phyloP scores from a whole-genome alignment of 2,113 vertebrate species.

The Mustela lutreola region DNA sequence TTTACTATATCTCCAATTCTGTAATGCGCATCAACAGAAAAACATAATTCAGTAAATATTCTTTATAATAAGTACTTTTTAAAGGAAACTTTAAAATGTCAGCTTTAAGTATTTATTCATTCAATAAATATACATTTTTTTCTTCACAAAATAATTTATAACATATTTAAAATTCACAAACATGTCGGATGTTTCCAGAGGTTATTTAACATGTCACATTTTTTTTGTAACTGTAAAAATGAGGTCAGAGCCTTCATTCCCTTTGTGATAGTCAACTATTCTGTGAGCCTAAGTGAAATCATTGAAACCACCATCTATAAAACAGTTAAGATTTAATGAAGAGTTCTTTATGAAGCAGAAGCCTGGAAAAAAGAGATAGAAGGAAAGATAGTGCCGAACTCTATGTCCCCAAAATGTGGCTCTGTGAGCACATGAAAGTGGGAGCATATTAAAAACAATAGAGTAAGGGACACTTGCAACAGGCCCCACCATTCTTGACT shows the following conservation, averaged over 20 bases:
- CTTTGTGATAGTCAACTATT: neutral
- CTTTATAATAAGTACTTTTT: neutral
- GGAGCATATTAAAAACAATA: neutral
- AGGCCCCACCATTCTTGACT: neutral
- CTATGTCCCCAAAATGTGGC: neutral
- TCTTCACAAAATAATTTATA: neutral
- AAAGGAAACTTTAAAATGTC: neutral
- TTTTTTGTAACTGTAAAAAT: constrained; percentile 7
- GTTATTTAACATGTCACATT: neutral
- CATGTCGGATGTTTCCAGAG: neutral
- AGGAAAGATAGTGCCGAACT: neutral
- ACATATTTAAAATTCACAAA: neutral
- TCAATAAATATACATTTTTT: neutral
- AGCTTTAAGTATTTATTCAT: neutral
- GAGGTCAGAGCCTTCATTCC: neutral
- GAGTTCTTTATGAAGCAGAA: neutral
- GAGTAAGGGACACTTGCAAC: neutral
- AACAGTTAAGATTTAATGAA: neutral
- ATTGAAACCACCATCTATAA: neutral
- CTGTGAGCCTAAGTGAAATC: neutral
- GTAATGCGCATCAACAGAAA: neutral
- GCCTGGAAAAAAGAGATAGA: neutral
- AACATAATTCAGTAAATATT: neutral
- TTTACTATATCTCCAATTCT: neutral
- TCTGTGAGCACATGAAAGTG: neutral